Conservation (phyloP, 1,140 invertebrate genomes). For the Caerostris extrusa region DNA sequence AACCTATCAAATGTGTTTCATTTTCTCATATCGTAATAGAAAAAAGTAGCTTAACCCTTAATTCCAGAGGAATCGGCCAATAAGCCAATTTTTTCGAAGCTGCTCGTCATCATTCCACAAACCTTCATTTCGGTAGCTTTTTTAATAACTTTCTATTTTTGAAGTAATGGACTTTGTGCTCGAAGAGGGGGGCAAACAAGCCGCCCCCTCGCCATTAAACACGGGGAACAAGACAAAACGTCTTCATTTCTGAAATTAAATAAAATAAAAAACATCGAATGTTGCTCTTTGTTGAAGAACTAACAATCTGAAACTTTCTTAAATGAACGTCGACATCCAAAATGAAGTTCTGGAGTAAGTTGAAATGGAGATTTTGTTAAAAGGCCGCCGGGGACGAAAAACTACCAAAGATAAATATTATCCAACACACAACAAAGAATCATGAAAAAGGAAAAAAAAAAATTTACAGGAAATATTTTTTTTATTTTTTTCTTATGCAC, state of each 20-base stretch:
- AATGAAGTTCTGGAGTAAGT: not conserved
- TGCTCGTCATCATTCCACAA: not conserved
- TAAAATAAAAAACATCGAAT: not conserved
- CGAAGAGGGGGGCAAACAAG: not conserved
- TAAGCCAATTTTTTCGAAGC: not conserved
- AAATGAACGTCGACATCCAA: constrained; percentile 14
- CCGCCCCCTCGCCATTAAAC: not conserved
- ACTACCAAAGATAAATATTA: no score
- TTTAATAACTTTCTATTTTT: constrained; percentile 4
- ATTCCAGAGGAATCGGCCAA: not conserved
- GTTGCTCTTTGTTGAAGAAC: constrained; percentile 35
- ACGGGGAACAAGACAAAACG: not conserved
- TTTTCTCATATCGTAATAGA: no score
- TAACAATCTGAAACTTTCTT: constrained; percentile 14
- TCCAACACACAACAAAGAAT: no score
- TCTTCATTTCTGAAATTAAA: constrained; percentile 12
- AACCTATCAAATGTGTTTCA: no score
- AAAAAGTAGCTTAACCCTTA: not conserved
- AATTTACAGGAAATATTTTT: no score
- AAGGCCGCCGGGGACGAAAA: no score
- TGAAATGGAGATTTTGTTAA: not conserved
- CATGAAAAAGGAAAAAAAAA: no score
- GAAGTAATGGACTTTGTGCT: not conserved
- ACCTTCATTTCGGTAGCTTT: not conserved
- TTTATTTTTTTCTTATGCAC: no score